A percentile compares a stretch with the other conserved stretches of the same genome.
These are phyloP conservation scores for Cephus pygmeus DNA, from an alignment of 2,888 invertebrate genomes.

Conservation along the genomic window DNA sequence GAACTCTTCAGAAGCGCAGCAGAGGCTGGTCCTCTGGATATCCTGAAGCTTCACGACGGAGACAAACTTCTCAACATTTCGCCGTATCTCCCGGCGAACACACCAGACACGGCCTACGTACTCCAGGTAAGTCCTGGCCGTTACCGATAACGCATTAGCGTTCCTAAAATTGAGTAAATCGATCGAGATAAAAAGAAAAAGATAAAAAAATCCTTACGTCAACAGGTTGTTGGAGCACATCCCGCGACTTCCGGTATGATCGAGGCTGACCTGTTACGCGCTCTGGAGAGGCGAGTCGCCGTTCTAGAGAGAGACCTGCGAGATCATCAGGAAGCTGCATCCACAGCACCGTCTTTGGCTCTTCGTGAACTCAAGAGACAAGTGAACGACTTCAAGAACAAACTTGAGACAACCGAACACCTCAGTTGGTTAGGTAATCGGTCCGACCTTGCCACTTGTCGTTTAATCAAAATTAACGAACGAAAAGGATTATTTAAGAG, in stretches of 20 bases:
- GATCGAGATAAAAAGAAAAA: neutral
- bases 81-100: conserved; percentile 70
- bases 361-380: conserved; percentile 71
- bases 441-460: conserved; percentile 3
- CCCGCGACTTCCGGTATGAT: conserved; percentile 61
- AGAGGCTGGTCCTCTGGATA: conserved; percentile 75
- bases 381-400: conserved; percentile 71
- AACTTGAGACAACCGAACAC: conserved; percentile 73
- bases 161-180: neutral
- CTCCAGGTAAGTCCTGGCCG: conserved; percentile 64
- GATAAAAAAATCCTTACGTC: neutral
- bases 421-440: conserved; percentile 73
- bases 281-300: conserved; percentile 70
- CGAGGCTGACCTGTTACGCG: conserved; percentile 68
- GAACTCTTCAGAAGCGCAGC: conserved; percentile 76
- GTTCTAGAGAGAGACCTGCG: conserved; percentile 71
- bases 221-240: conserved; percentile 61
- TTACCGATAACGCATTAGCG: neutral
- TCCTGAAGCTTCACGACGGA: conserved; percentile 73
- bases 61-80: conserved; percentile 75
- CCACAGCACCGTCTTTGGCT: conserved; percentile 68
- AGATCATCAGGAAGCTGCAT: conserved; percentile 64
- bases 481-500: neutral
- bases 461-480: neutral
- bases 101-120: conserved; percentile 69